Base-by-base conservation (phyloP, 2,113 vertebrate genomes). In the Chloroceryle aenea region DNA sequence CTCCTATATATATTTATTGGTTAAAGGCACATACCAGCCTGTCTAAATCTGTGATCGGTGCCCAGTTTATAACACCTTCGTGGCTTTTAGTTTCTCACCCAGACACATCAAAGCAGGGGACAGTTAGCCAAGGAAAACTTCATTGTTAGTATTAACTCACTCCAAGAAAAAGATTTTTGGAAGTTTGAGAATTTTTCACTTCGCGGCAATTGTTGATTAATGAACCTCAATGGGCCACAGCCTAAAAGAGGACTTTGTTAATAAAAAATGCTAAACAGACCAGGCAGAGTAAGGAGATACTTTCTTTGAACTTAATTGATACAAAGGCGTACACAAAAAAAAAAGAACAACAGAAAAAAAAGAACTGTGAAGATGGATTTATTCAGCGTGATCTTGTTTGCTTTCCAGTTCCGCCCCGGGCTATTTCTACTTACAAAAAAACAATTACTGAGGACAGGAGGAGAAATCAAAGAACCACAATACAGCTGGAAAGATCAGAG, bases 241-340 rank as follows among this genome's bases (percentile, higher is more conserved):
- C 92, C 96, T 97, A 97, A 96, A 97, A 98, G 91, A 81, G 69
- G 78, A 97, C 97, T 94, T 95, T 98, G 96, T 97, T 97, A 93
- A 91, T 96, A 92, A 94, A 96, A 95, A 92, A 89, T 94, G 96
- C 94, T 90, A 77, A 95, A 85, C 58, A 90, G 88, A 26, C 36
- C 87, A 69, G 89, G 81, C 48, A 2, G 78, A 52, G 94, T 87
- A 95, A 95, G 92, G 94, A 97, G 96, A 95, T 71, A 79, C 89
- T 94, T 97, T 79, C 96, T 97, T 97, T 97, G 94, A 97, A 96
- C 67, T 26, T 56, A n/a, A 87, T 0, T 95, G 95, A 95, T 89
- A 95, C 2, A 85, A 89, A 91, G 71, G 71, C 1, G 0, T 66
- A 23, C 15, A 80, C 64, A 82, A 92, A 92, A 94, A 32, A 16